Conservation (phyloP, 2,113 vertebrate species). For the Indri indri region DNA sequence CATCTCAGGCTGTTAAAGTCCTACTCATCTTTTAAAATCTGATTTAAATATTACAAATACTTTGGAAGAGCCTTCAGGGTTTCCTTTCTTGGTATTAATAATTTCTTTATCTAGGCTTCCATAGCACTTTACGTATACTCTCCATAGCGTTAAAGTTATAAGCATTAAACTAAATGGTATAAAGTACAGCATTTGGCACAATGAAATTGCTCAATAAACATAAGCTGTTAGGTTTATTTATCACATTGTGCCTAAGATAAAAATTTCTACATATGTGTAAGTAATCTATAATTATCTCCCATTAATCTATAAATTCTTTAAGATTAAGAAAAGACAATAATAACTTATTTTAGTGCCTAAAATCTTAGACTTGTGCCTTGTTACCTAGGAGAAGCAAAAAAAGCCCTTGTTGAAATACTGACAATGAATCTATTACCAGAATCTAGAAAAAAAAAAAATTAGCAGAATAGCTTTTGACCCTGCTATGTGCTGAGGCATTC, state of each 20-base stretch:
- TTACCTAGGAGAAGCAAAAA: background rate
- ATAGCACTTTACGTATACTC: background rate
- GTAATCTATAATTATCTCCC: background rate
- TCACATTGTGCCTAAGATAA: background rate
- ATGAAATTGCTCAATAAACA: background rate
- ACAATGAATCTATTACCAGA: background rate
- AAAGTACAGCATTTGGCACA: background rate
- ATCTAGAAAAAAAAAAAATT: background rate
- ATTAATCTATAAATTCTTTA: background rate
- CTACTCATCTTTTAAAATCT: background rate
- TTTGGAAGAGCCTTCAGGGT: background rate
- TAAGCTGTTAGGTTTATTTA: background rate
- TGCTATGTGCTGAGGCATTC: background rate
- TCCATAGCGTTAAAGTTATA: background rate
- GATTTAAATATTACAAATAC: slow-evolving; percentile 3
- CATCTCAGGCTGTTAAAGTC: background rate
- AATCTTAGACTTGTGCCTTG: background rate
- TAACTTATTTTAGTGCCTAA: background rate
- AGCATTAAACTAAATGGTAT: background rate
- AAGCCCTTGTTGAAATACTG: background rate
- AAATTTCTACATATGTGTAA: background rate
- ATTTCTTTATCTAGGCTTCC: background rate
- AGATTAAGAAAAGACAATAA: slow-evolving; percentile 17
- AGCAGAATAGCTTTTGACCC: background rate
- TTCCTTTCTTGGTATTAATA: background rate